Conservation (phyloP, 2,888 invertebrate genomes). For the Scelioninae gen. 2 region DNA sequence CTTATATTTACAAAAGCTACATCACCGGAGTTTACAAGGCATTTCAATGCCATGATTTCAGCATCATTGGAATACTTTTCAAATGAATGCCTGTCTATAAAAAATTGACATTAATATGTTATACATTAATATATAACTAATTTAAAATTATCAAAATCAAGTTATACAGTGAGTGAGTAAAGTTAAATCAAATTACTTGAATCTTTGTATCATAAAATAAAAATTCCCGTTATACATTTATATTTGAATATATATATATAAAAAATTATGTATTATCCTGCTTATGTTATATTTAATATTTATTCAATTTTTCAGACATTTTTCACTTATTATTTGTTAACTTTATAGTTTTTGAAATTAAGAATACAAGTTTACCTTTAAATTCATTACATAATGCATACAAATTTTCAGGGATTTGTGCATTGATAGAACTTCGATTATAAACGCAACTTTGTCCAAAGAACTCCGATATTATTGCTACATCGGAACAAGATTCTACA, state of each 20-base stretch:
- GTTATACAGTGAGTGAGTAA: too few species aligned
- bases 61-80: slow-evolving; percentile 28
- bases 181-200: too few species aligned
- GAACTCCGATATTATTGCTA: slow-evolving; percentile 77
- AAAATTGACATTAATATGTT: too few species aligned
- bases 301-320: too few species aligned
- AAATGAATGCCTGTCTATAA: slow-evolving; percentile 34
- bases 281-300: too few species aligned
- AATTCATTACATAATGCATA: slow-evolving; percentile 48
- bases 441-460: slow-evolving; percentile 75
- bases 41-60: slow-evolving; percentile 71
- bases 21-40: slow-evolving; percentile 83
- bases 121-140: too few species aligned
- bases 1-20: slow-evolving; percentile 86
- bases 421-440: slow-evolving; percentile 22
- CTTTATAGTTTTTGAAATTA: background rate
- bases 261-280: too few species aligned
- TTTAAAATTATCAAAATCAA: too few species aligned
- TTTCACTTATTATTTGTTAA: too few species aligned
- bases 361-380: slow-evolving; percentile 24
- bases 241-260: too few species aligned
- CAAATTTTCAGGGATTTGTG: slow-evolving; percentile 51
- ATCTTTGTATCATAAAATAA: too few species aligned
- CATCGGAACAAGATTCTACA: slow-evolving; percentile 69
- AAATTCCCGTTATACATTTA: too few species aligned